Percentiles rank a stretch among this genome's conserved stretches.
Evolutionary conservation across 2,797 vertebrate species (phyloP).

Genomic region (Alauda arvensis): DNA sequence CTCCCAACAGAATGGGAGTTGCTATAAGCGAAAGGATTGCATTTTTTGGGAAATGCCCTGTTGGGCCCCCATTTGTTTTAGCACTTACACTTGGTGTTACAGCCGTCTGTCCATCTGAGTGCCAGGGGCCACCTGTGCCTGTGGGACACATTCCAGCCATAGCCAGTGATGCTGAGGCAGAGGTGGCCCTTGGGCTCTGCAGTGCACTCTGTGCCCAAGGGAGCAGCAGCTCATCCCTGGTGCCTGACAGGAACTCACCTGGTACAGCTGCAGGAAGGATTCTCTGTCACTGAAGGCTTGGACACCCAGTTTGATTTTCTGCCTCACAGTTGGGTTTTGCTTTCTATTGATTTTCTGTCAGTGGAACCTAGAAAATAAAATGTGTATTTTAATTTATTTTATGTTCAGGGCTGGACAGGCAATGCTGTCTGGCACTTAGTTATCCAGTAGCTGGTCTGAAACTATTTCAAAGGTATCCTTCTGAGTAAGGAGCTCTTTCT

Average conservation of each 20-base stretch:
- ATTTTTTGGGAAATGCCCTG: not conserved
- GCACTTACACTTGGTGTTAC: constrained; percentile 66
- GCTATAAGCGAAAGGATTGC: not conserved
- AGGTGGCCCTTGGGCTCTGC: constrained; percentile 29
- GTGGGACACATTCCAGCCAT: constrained; percentile 16
- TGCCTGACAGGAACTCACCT: not conserved
- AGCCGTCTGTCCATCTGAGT: constrained; percentile 29
- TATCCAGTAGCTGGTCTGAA: not conserved
- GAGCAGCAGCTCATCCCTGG: not conserved
- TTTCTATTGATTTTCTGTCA: not conserved
- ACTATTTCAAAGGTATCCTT: constrained; percentile 25
- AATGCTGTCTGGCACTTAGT: not conserved
- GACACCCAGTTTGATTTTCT: not conserved
- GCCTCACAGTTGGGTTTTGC: not conserved
- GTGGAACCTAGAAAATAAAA: constrained; percentile 31
- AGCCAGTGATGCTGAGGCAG: not conserved
- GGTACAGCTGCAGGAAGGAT: not conserved
- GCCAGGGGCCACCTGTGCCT: constrained; percentile 55
- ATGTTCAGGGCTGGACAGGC: not conserved
- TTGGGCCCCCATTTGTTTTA: constrained; percentile 39
- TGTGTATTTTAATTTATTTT: constrained; percentile 21
- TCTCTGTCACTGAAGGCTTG: not conserved
- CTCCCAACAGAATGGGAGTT: not conserved
- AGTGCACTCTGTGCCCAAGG: not conserved
- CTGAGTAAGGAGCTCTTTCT: not conserved